phyloP scores from a whole-genome alignment of 2,797 vertebrate species.

The Coranthus polyacanthus region DNA sequence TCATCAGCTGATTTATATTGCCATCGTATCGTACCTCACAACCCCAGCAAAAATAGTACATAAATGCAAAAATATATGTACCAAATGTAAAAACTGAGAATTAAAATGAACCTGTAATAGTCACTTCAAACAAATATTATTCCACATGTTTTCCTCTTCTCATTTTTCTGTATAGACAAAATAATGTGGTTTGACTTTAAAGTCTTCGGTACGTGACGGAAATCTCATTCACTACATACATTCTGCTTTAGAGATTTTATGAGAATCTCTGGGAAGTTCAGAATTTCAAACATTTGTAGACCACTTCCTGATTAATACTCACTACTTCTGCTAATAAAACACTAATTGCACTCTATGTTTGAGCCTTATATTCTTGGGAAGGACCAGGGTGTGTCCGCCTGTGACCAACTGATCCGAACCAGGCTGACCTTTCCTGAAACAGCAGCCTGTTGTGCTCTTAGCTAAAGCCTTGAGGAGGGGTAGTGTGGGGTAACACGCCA shows the following conservation, averaged over 20 bases:
- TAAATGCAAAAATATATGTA: background rate
- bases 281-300: too few relatives aligned
- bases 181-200: background rate
- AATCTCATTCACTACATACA: constrained; percentile 4
- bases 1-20: too few relatives aligned
- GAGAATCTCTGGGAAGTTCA: background rate
- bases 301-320: background rate
- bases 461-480: constrained; percentile 34
- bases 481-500: constrained; percentile 24
- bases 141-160: constrained; percentile 13
- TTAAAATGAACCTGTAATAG: background rate
- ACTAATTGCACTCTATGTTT: constrained; percentile 9
- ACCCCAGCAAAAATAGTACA: constrained; percentile 3
- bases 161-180: background rate
- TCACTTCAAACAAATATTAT: constrained; percentile 1
- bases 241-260: background rate
- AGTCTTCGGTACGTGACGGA: background rate
- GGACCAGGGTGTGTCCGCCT: constrained; percentile 44
- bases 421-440: constrained; percentile 62
- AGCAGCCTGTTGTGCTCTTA: constrained; percentile 59
- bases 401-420: constrained; percentile 55
- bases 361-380: constrained; percentile 20
- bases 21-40: too few relatives aligned
- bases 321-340: constrained; percentile 1
- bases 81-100: constrained; percentile 9